These are phyloP conservation scores for Galeopsomyia nigrocyanea DNA, from an alignment of 2,888 invertebrate genomes.

Conservation along the genomic window DNA sequence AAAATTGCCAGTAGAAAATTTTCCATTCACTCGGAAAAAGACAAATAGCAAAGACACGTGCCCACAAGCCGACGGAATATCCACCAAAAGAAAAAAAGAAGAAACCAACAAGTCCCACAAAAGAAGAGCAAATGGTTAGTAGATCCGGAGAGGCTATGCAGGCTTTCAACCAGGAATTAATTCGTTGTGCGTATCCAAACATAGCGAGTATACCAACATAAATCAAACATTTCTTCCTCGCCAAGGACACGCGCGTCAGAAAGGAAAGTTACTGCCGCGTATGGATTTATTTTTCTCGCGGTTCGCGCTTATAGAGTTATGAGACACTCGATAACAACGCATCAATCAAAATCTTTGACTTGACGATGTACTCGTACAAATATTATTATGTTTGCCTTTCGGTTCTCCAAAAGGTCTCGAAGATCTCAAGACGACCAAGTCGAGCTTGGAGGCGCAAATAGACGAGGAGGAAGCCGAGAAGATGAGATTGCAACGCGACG, in stretches of 20 bases:
- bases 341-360: no score
- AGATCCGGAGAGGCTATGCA: constrained; percentile 52
- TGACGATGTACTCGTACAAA: no score
- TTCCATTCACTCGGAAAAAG: neutral
- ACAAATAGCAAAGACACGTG: constrained; percentile 1
- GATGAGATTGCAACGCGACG: constrained; percentile 52
- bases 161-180: constrained; percentile 55
- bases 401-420: constrained; percentile 52
- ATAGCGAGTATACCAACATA: neutral
- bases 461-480: constrained; percentile 54
- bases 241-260: no score
- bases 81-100: no score
- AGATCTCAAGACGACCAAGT: constrained; percentile 53
- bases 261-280: no score
- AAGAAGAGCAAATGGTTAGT: constrained; percentile 31
- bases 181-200: constrained; percentile 53
- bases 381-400: no score
- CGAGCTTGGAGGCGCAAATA: constrained; percentile 53
- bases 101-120: no score
- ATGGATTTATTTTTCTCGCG: no score
- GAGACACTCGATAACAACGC: no score
- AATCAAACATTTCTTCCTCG: no score
- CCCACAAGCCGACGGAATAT: no score
- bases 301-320: no score
- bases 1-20: constrained; percentile 14